Evolutionary conservation across 2,888 invertebrate species (phyloP), one percentile per base, ranked within the genome.

Genomic region (Sarcophaga rosellei): DNA sequence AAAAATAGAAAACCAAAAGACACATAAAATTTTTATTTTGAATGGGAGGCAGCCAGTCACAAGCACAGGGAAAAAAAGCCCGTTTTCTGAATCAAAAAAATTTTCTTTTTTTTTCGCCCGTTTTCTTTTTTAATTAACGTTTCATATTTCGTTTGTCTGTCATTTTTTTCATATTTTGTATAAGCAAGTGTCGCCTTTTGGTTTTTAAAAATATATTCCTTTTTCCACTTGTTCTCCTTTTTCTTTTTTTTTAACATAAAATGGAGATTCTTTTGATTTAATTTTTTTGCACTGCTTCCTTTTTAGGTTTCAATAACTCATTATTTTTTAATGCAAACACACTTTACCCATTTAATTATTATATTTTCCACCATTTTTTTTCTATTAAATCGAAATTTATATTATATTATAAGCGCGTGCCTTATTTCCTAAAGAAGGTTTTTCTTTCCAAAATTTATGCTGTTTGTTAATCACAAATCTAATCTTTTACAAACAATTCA

Each of bases 141-240:
- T 79, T 84, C 78, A 84, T 70, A 79, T 84, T 84, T 65, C 78
- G 74, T 79, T 69, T 69, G 79, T 47, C 47, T 47, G 44, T 17
- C 3, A 57, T 65, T 53, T 35, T 47, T 65, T 63, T 6, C 15
- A 4, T 53, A 15, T 53, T 17, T 53, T 4, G 1, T 15, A 15
- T 15, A 17, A 53, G 53, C 53, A 53, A 47, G 11, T 47, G 47
- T 76, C n/a, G 25, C 53, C 44, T 78, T 73, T 74, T 74, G 59
- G 23, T 45, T 61, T 57, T 10, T 8, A 53, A 45, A n/a, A 35
- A 35, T n/a, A 35, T 35, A 35, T 10, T 35, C 35, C 23, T 23
- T 23, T 25, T 23, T 21, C 25, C 8, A 12, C 25, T 20, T 62
- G 66, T 72, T 25, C 45, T 62, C 53, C 35, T 8, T 17, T 11